Percentiles rank a stretch among this genome's conserved stretches.
phyloP scores from a whole-genome alignment of 2,113 vertebrate species.

The Narcine bancroftii region DNA sequence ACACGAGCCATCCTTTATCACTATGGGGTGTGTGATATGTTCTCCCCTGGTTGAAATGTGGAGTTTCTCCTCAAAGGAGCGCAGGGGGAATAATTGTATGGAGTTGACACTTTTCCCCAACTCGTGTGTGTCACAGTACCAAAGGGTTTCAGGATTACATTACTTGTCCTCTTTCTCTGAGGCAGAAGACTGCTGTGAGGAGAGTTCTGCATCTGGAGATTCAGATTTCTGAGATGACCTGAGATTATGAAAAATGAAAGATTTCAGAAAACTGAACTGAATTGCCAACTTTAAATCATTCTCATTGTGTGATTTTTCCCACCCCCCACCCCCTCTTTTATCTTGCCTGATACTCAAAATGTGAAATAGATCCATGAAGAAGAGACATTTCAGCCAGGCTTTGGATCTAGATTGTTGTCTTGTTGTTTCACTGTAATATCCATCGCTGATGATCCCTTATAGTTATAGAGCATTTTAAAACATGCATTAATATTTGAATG shows the following conservation, averaged over 20 bases:
- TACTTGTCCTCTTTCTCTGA: conserved; percentile 56
- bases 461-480: background rate
- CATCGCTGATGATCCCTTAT: background rate
- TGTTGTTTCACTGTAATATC: background rate
- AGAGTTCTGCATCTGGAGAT: conserved; percentile 50
- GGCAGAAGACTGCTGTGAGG: conserved; percentile 51
- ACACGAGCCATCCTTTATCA: background rate
- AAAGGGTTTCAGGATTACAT: conserved; percentile 51
- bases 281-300: background rate
- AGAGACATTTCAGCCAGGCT: background rate
- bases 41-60: conserved; percentile 56
- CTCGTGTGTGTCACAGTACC: conserved; percentile 45
- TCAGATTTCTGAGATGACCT: conserved; percentile 42
- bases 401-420: background rate
- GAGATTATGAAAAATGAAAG: background rate
- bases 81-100: conserved; percentile 44
- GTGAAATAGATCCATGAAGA: background rate
- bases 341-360: background rate
- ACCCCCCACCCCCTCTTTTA: background rate
- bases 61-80: conserved; percentile 43
- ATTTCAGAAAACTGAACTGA: background rate
- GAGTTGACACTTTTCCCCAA: conserved; percentile 50
- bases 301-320: background rate
- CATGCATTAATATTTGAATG: background rate
- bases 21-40: conserved; percentile 53